These are phyloP conservation scores for Ceratosolen solmsi DNA, from an alignment of 1,140 invertebrate species.

Conservation along the genomic window DNA sequence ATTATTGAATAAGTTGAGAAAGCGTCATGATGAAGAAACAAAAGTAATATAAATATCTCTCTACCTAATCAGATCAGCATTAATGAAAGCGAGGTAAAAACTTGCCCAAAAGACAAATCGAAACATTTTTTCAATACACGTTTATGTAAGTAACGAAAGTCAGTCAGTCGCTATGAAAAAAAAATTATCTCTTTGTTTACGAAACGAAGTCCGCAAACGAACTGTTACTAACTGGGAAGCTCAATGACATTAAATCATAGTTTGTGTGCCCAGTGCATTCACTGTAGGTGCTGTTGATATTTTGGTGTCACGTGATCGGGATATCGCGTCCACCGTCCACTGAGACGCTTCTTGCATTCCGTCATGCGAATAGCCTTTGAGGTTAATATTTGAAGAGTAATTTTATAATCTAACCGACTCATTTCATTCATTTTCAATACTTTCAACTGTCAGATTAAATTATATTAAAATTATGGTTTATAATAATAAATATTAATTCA, in stretches of 20 bases:
- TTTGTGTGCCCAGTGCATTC: background rate
- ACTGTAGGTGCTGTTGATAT: background rate
- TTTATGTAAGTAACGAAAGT: background rate
- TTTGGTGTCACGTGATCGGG: slow-evolving; percentile 1
- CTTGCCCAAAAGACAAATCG: slow-evolving; percentile 29
- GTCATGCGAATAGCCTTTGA: background rate
- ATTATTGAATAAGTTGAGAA: no score
- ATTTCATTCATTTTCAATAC: no score
- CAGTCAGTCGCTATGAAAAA: background rate
- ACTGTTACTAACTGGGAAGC: slow-evolving; percentile 9
- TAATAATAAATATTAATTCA: no score
- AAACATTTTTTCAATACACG: slow-evolving; percentile 21
- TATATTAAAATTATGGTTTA: no score
- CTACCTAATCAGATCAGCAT: slow-evolving; percentile 43
- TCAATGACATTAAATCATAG: background rate
- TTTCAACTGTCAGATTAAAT: background rate
- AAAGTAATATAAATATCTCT: slow-evolving; percentile 2
- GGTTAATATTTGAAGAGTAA: background rate
- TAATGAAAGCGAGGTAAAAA: slow-evolving; percentile 22
- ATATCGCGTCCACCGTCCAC: background rate
- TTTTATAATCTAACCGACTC: no score
- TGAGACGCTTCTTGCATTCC: background rate
- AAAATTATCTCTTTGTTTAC: background rate
- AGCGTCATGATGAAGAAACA: background rate
- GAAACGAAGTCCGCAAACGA: background rate